These are phyloP conservation scores for Julus scandinavius DNA, from an alignment of 2,888 invertebrate genomes.

Conservation along the genomic window DNA sequence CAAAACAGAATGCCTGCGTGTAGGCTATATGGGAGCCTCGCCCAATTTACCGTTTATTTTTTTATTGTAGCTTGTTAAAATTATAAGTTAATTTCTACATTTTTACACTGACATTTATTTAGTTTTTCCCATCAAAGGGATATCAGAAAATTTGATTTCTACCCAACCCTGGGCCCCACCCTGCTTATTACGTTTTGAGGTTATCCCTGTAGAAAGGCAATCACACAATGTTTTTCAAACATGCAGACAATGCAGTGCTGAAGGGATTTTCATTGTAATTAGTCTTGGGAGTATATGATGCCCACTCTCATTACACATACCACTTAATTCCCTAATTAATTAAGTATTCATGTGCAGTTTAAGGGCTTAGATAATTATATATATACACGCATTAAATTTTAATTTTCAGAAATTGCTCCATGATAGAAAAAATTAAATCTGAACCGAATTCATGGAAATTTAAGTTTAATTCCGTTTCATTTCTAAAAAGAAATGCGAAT, in stretches of 20 bases:
- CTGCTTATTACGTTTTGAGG: not conserved
- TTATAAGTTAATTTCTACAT: not conserved
- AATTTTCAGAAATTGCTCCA: not conserved
- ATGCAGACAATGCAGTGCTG: slow-evolving; percentile 20
- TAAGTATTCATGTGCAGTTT: not conserved
- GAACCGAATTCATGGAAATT: no score
- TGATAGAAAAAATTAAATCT: not conserved
- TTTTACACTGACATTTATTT: not conserved
- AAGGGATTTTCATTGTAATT: slow-evolving; percentile 9
- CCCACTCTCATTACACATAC: not conserved
- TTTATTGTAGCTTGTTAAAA: not conserved
- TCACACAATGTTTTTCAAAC: slow-evolving; percentile 42
- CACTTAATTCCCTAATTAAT: not conserved
- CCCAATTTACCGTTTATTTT: not conserved
- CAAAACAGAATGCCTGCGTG: no score
- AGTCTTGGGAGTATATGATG: not conserved
- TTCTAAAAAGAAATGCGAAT: no score
- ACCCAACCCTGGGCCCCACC: not conserved
- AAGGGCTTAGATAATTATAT: not conserved
- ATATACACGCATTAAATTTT: not conserved
- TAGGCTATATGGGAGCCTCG: not conserved
- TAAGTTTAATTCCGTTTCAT: no score
- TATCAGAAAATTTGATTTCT: slow-evolving; percentile 12
- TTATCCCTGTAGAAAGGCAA: slow-evolving; percentile 38
- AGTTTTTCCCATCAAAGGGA: not conserved